Conservation (phyloP, 1,140 invertebrate genomes). For the Heliconius nattereri region DNA sequence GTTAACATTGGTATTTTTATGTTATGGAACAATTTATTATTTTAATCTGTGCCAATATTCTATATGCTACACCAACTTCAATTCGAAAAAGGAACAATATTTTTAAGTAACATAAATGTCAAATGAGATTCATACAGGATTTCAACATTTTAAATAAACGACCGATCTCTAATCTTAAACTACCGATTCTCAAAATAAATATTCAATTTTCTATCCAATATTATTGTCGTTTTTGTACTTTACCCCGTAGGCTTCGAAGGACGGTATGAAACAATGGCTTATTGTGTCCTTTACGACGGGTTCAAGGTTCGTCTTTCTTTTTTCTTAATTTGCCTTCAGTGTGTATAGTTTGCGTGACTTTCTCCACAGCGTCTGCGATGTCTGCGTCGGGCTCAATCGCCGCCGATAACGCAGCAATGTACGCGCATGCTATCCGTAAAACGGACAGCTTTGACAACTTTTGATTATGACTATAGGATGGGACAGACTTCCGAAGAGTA, state of each 20-base stretch:
- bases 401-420: slow-evolving; percentile 92
- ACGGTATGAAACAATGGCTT: slow-evolving; percentile 47
- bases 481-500: slow-evolving; percentile 90
- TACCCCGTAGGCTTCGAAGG: slow-evolving; percentile 48
- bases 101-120: slow-evolving; percentile 38
- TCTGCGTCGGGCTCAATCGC: slow-evolving; percentile 84
- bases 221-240: slow-evolving; percentile 75
- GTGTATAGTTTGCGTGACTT: slow-evolving; percentile 93
- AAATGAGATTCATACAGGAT: slow-evolving; percentile 42
- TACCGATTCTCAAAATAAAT: slow-evolving; percentile 46
- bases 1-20: slow-evolving; percentile 44
- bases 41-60: slow-evolving; percentile 22
- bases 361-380: slow-evolving; percentile 90
- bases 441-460: slow-evolving; percentile 96
- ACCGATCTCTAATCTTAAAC: slow-evolving; percentile 28
- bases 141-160: slow-evolving; percentile 36
- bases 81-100: slow-evolving; percentile 36
- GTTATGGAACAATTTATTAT: slow-evolving; percentile 21
- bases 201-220: slow-evolving; percentile 47
- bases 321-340: slow-evolving; percentile 94
- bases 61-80: slow-evolving; percentile 30
- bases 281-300: slow-evolving; percentile 71
- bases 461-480: slow-evolving; percentile 95
- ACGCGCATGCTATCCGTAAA: slow-evolving; percentile 93
- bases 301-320: slow-evolving; percentile 88